Base-by-base conservation (phyloP, 2,797 vertebrate species). In the Sternarchorhynchus goeldii region DNA sequence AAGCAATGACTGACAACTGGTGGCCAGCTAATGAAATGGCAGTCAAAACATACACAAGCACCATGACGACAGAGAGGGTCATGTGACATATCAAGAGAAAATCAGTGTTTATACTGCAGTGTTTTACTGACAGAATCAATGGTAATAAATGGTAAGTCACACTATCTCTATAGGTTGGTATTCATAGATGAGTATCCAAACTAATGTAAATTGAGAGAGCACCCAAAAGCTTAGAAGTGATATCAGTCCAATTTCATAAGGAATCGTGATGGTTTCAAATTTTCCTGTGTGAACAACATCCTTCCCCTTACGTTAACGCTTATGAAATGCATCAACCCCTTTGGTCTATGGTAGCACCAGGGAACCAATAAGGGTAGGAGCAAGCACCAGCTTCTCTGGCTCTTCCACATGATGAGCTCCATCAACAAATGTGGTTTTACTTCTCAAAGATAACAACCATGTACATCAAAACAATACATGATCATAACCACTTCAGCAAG, bases 321-420 rank as follows among this genome's bases (percentile, higher is more conserved):
- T 21, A 5, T 68, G 59, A 68, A 45, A 45, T 67, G 65, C n/a
- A 55, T 72, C 55, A 67, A 39, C 63, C 41, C 67, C 32, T 76
- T 67, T 25, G 45, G 45, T 72, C 73, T 65, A 73, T 20, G 57
- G 60, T 78, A 82, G 81, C 77, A 82, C 81, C 71, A 69, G 76
- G 63, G 59, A 72, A 70, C 50, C 66, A 71, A 62, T 39, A 68
- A 67, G 57, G 57, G 16, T 39, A 70, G 64, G 57, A 21, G 72
- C 73, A 71, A 66, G 86, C 82, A 78, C 76, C 58, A n/a, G 84
- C 83, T 76, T 76, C 78, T 82, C 82, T 32, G 18, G 82, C 55
- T n/a, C 80, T 77, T 72, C 82, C 45, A 64, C 83, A 63, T 21
- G 59, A 84, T 83, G 67, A 3, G 29, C 41, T 67, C 6, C 25